Conservation (phyloP, 2,888 invertebrate species). For the Nymphalis c-album region DNA sequence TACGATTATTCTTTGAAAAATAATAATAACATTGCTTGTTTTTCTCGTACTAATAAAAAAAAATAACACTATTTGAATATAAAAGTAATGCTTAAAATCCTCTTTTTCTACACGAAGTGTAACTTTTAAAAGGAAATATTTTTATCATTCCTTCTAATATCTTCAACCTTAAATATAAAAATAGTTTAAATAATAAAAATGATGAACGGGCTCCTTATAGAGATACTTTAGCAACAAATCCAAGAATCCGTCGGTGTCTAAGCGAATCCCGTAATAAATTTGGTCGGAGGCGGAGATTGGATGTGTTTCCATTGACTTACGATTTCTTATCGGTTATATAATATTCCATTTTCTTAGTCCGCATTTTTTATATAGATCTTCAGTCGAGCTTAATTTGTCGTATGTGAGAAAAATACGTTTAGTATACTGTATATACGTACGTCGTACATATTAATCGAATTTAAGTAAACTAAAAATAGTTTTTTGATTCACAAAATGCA, state of each 20-base stretch:
- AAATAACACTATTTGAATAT: too few species aligned
- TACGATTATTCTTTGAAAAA: too few species aligned
- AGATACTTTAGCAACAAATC: constrained; percentile 18
- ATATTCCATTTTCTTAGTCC: neutral
- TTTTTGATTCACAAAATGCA: too few species aligned
- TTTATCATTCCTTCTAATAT: neutral
- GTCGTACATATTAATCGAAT: too few species aligned
- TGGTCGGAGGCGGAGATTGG: constrained; percentile 6
- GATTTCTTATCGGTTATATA: neutral
- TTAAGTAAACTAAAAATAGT: too few species aligned
- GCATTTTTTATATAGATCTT: too few species aligned
- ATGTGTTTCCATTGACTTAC: constrained; percentile 18
- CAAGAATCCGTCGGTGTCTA: constrained; percentile 24
- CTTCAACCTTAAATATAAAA: neutral
- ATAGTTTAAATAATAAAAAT: constrained; percentile 26
- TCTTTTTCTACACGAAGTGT: too few species aligned
- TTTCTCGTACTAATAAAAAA: too few species aligned
- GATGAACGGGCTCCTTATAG: constrained; percentile 27
- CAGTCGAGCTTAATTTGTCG: too few species aligned
- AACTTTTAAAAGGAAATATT: neutral
- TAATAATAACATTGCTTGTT: too few species aligned
- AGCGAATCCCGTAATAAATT: constrained; percentile 37
- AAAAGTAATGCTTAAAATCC: neutral
- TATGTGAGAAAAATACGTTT: too few species aligned
- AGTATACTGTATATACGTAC: too few species aligned